phyloP scores from a whole-genome alignment of 2,888 invertebrate genomes.

The Ophion ventricosus region DNA sequence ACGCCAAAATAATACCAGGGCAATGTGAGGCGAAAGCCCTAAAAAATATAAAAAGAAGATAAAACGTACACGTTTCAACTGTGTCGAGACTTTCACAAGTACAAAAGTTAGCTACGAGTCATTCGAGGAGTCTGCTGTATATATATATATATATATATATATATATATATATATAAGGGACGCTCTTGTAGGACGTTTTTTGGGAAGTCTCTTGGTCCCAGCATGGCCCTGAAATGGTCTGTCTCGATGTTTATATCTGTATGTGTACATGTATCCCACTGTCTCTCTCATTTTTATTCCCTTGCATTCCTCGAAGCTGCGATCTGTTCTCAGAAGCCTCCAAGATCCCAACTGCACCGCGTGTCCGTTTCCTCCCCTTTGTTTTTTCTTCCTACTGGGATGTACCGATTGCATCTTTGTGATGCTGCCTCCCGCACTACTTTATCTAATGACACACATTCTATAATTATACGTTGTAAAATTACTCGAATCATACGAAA shows the following conservation, averaged over 20 bases:
- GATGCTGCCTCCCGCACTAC: not conserved
- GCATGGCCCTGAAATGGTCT: slow-evolving; percentile 62
- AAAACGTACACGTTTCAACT: slow-evolving; percentile 32
- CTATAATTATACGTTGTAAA: not conserved
- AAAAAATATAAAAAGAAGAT: slow-evolving; percentile 30
- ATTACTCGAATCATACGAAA: not conserved
- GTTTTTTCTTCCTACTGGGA: slow-evolving; percentile 34
- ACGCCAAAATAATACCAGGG: not conserved
- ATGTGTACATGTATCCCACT: slow-evolving; percentile 27
- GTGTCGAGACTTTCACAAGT: slow-evolving; percentile 38
- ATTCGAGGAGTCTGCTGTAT: slow-evolving; percentile 35
- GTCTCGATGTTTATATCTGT: slow-evolving; percentile 46
- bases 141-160: not conserved
- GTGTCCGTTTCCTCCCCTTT: slow-evolving; percentile 49
- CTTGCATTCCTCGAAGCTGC: slow-evolving; percentile 62
- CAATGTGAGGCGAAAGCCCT: slow-evolving; percentile 13
- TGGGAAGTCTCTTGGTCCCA: slow-evolving; percentile 52
- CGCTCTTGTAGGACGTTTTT: slow-evolving; percentile 57
- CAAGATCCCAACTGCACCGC: slow-evolving; percentile 54
- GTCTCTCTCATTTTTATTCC: slow-evolving; percentile 36
- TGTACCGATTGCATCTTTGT: not conserved
- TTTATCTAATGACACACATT: not conserved
- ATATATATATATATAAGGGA: not conserved
- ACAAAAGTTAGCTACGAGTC: slow-evolving; percentile 45
- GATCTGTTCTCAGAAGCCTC: slow-evolving; percentile 66